These are phyloP conservation scores for Limosa lapponica DNA, from an alignment of 2,797 vertebrate genomes.

Conservation along the genomic window DNA sequence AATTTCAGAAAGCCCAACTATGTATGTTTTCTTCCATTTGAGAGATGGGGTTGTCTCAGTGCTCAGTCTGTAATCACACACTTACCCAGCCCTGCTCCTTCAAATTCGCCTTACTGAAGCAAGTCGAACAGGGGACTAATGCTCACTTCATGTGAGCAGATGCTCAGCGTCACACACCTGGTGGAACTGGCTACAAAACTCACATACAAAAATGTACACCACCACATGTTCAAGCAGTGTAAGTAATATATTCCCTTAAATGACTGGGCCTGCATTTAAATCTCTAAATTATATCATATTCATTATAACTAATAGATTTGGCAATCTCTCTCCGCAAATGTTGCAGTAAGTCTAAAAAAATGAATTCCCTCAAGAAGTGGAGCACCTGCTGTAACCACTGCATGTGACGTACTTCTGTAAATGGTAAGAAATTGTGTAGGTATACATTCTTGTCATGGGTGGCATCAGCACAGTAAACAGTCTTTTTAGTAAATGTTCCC, in stretches of 20 bases:
- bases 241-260: neutral
- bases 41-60: neutral
- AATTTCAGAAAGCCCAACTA: neutral
- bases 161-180: rapidly evolving
- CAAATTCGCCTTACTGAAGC: neutral
- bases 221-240: neutral
- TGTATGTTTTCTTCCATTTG: neutral
- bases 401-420: neutral
- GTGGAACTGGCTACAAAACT: neutral
- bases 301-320: neutral
- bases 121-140: neutral
- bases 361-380: neutral
- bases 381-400: neutral
- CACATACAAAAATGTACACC: neutral
- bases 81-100: neutral
- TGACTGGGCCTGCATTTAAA: neutral
- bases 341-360: neutral
- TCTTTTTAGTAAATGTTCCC: neutral
- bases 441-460: neutral
- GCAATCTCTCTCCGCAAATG: neutral
- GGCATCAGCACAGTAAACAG: neutral
- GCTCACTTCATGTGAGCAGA: neutral
- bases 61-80: neutral
- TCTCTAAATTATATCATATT: neutral
- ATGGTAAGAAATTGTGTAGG: neutral